Evolutionary conservation across 2,113 vertebrate genomes (phyloP), one percentile per base, ranked within the genome.

Genomic region (Halichoeres trimaculatus): DNA sequence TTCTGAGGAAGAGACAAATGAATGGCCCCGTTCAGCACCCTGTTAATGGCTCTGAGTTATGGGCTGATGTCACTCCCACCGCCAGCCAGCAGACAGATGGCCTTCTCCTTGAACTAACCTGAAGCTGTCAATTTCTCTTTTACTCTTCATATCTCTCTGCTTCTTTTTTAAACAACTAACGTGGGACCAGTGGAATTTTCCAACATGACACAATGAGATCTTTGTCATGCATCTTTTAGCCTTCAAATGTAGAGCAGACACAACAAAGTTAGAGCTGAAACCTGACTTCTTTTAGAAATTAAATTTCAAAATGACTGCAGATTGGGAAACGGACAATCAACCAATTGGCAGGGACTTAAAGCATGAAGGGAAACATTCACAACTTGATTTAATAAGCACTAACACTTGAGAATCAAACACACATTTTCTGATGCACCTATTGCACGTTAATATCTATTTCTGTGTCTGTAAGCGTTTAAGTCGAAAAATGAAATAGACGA

Each of bases 21-120:
- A 69, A 56, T 59, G 50, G 80, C 70, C 81, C 73, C 78, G 61
- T 60, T 88, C 84, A 68, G 57, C 75, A 74, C 72, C 73, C 41
- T 73, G 70, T 77, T 80, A 87, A 85, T 24, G 68, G 58, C 55
- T 54, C 54, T 35, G 81, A 91, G 70, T 87, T 84, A 86, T 63
- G 71, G 76, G 83, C 76, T 90, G 88, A 93, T 89, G 85, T 91
- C 83, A 91, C 57, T 30, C 45, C 40, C 4, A 26, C 55, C 47
- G 62, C 40, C 53, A 57, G 80, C 86, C 72, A 82, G 74, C 62
- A 30, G 16, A 76, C 89, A 87, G 72, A 87, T 90, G 77, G 84
- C 56, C 80, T 85, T 80, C 74, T 84, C 65, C 66, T 79, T 78
- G 74, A 77, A 71, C 53, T 59, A 62, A 81, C 54, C 66, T 57